Percentiles rank a stretch among this genome's conserved stretches.
Evolutionary conservation across 30 jellyfish, hydroid and myxozoan genomes (phyloP).

Genomic region (Cassiopea andromeda): DNA sequence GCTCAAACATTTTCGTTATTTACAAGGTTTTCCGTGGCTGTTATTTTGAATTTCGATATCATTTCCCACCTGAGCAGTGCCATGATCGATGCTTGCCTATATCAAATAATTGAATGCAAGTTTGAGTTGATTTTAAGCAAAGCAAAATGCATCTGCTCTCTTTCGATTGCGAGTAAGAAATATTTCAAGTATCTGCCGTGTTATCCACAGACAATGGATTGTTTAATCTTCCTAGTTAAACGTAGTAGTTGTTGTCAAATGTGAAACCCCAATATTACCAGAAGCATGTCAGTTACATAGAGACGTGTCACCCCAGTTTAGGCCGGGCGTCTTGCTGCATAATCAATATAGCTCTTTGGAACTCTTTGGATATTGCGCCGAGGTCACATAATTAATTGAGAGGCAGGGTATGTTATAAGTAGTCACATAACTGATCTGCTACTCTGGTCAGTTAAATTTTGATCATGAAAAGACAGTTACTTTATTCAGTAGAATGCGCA

Average conservation of each 20-base stretch:
- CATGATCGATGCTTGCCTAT: neutral
- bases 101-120: neutral
- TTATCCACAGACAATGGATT: slow-evolving; percentile 1
- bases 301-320: too few species aligned
- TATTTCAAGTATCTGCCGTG: neutral
- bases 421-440: too few species aligned
- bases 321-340: too few species aligned
- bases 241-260: neutral
- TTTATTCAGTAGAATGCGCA: too few species aligned
- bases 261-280: neutral
- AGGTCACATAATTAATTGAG: too few species aligned
- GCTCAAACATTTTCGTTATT: neutral
- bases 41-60: neutral
- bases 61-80: neutral
- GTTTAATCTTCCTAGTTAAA: neutral
- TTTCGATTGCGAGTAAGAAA: neutral
- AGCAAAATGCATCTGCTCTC: neutral
- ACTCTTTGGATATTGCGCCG: too few species aligned
- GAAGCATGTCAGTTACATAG: neutral
- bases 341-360: too few species aligned
- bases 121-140: neutral
- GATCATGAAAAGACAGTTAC: too few species aligned
- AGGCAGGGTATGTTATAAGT: too few species aligned
- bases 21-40: neutral
- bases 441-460: too few species aligned